A percentile compares a stretch with the other conserved stretches of the same genome.
phyloP scores from a whole-genome alignment of 2,888 invertebrate species.

The Leptinotarsa haldemani region DNA sequence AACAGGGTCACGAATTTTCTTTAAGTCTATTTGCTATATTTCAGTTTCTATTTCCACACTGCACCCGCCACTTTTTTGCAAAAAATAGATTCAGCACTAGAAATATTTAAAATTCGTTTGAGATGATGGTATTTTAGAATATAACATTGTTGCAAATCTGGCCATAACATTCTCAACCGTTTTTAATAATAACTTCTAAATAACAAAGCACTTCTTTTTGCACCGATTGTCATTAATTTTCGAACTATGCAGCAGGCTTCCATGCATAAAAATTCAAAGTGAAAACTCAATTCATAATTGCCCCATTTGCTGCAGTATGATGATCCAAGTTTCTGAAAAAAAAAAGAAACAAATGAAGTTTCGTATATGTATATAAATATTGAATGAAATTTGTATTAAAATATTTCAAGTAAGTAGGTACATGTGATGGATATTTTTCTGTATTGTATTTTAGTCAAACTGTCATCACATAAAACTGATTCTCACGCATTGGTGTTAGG shows the following conservation, averaged over 20 bases:
- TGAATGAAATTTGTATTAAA: no score
- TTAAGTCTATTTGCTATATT: conserved; percentile 22
- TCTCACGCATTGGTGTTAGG: no score
- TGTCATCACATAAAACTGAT: no score
- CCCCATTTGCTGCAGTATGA: conserved; percentile 30
- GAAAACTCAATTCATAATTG: conserved; percentile 33
- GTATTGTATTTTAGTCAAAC: no score
- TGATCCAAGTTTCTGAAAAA: conserved; percentile 43
- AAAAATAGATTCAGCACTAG: conserved; percentile 36
- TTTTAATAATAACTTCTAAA: conserved; percentile 41
- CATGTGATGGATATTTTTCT: no score
- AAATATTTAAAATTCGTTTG: conserved; percentile 38
- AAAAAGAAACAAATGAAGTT: conserved; percentile 15
- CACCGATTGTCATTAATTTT: conserved; percentile 36
- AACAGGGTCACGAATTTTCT: conserved; percentile 3
- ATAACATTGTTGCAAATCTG: conserved; percentile 44
- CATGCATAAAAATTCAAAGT: conserved; percentile 31
- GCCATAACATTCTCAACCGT: conserved; percentile 39
- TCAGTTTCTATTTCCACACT: conserved; percentile 32
- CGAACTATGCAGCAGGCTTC: conserved; percentile 28
- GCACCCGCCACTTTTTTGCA: conserved; percentile 38
- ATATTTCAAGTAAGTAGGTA: no score
- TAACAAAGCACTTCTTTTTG: conserved; percentile 45
- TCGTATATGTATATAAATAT: neutral
- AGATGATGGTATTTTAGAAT: conserved; percentile 42